Conservation (phyloP, 2,888 invertebrate genomes). For the Argyresthia goedartella region DNA sequence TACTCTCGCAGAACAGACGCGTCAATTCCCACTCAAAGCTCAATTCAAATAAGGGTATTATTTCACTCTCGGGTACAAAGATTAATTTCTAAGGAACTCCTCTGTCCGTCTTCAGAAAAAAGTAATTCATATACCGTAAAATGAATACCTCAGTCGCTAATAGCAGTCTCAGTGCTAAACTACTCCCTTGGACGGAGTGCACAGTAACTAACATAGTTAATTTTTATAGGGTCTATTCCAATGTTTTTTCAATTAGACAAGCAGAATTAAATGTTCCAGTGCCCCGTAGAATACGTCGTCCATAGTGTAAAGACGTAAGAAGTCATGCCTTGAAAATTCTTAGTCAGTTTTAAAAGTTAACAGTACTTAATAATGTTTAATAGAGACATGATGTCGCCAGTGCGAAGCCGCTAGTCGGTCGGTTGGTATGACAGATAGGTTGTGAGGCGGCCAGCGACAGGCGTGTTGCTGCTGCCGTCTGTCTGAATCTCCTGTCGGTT, state of each 20-base stretch:
- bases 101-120: slow-evolving; percentile 52
- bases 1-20: slow-evolving; percentile 26
- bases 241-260: slow-evolving; percentile 54
- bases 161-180: too few species aligned
- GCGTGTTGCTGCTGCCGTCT: slow-evolving; percentile 3
- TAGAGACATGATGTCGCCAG: slow-evolving; percentile 37
- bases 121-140: slow-evolving; percentile 37
- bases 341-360: slow-evolving; percentile 61
- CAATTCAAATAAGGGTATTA: slow-evolving; percentile 59
- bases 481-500: slow-evolving; percentile 65
- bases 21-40: slow-evolving; percentile 67
- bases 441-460: slow-evolving; percentile 34
- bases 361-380: slow-evolving; percentile 64
- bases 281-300: slow-evolving; percentile 67
- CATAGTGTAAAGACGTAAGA: slow-evolving; percentile 62
- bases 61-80: slow-evolving; percentile 13
- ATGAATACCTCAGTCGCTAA: slow-evolving; percentile 28
- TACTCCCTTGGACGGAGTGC: too few species aligned
- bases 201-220: slow-evolving; percentile 22
- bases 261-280: slow-evolving; percentile 63
- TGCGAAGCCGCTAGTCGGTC: slow-evolving; percentile 8
- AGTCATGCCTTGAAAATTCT: slow-evolving; percentile 65
- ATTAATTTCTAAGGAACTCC: slow-evolving; percentile 45
- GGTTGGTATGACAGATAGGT: slow-evolving; percentile 29
- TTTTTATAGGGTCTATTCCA: slow-evolving; percentile 39